Percentiles rank a stretch among this genome's conserved stretches.
phyloP scores from a whole-genome alignment of 2,113 vertebrate species.

The Pogona vitticeps region DNA sequence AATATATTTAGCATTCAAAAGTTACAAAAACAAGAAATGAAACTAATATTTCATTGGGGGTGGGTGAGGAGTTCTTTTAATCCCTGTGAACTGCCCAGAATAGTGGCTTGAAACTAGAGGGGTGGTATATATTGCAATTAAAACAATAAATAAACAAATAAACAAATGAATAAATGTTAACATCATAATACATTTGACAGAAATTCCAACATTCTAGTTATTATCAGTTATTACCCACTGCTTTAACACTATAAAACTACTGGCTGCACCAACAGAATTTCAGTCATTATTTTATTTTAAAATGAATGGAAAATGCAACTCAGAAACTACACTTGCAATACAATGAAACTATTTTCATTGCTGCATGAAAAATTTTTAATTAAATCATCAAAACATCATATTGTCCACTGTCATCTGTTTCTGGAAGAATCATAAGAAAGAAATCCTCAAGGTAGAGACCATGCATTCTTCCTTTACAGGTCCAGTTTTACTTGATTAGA shows the following conservation, averaged over 20 bases:
- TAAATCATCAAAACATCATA: background rate
- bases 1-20: background rate
- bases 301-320: background rate
- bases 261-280: too few species aligned
- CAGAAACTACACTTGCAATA: background rate
- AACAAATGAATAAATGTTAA: too few species aligned
- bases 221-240: background rate
- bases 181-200: background rate
- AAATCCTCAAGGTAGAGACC: background rate
- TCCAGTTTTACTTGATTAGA: background rate
- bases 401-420: background rate
- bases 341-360: background rate
- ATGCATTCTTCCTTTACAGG: background rate
- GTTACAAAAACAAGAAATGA: too few species aligned
- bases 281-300: background rate
- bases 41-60: too few species aligned
- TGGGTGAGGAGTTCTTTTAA: too few species aligned
- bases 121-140: too few species aligned
- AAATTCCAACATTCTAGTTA: background rate
- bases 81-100: too few species aligned
- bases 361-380: background rate
- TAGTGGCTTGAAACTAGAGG: too few species aligned
- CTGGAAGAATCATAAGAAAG: background rate
- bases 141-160: too few species aligned
- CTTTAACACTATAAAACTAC: background rate